Evolutionary conservation across 2,888 invertebrate genomes (phyloP).

Genomic region (Athalia circularis): DNA sequence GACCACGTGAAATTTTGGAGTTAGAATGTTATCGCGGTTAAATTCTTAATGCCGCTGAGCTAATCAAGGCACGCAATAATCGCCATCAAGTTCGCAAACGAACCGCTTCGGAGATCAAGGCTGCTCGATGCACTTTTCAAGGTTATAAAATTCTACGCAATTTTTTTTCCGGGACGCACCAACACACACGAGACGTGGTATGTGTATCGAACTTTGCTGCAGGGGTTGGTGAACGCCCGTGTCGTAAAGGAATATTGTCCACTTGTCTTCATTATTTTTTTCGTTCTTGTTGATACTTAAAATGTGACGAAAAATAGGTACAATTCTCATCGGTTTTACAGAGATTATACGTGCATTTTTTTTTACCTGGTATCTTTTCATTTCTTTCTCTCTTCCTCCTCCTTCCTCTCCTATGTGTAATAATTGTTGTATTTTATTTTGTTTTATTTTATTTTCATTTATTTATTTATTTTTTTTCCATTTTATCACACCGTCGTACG

Average conservation of each 20-base stretch:
- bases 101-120: constrained; percentile 24
- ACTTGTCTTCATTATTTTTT: no score
- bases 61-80: constrained; percentile 17
- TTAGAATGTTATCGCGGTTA: background rate
- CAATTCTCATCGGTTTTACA: no score
- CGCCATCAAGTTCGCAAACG: constrained; percentile 9
- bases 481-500: background rate
- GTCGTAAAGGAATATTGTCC: background rate
- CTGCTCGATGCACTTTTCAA: constrained; percentile 32
- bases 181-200: constrained; percentile 10
- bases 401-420: background rate
- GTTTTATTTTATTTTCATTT: constrained; percentile 11
- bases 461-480: background rate
- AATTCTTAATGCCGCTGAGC: background rate
- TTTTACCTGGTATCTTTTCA: no score
- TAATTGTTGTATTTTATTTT: background rate
- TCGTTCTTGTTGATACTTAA: no score
- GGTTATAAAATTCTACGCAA: constrained; percentile 16
- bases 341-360: no score
- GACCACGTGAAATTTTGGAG: background rate
- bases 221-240: constrained; percentile 41
- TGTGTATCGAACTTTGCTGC: constrained; percentile 8
- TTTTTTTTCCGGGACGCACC: constrained; percentile 23
- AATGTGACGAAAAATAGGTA: no score
- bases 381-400: no score